Base-by-base conservation (phyloP, 2,113 vertebrate species). In the Thunnus thynnus region DNA sequence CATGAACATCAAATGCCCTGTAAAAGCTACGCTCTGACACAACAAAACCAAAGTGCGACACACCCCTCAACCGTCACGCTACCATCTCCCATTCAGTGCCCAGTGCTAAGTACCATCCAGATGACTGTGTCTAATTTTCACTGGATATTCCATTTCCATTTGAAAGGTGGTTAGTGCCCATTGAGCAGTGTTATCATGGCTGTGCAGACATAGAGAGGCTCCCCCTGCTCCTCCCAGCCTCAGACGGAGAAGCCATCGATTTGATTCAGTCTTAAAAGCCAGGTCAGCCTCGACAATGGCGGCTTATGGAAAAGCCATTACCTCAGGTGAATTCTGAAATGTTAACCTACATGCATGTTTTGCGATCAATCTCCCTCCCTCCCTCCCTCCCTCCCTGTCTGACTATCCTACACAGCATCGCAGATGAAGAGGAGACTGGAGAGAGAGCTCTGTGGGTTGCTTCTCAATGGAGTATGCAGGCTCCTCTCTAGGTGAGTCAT, bases 221-320 rank as follows among this genome's bases (percentile, higher is more conserved):
- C 80, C 44, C 36, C 69, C 75, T 41, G 80, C 87, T 82, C 90
- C 79, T 83, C 83, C 86, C 69, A 54, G 73, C 64, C 70, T 62
- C 76, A 73, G 83, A 88, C 70, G 32, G 83, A 83, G 75, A 74
- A 80, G 77, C 83, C 92, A 94, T 94, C 83, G 93, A 94, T 94
- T 93, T 89, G 79, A 91, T 90, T 85, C 89, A 82, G 81, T 63
- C 85, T 91, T 92, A 92, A 93, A 94, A 93, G 90, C 89, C 83
- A 70, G 76, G 78, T 84, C 84, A 84, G 87, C 68, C 88, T 92
- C 85, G 80, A 87, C 89, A 91, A 90, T 88, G 88, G 80, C 80
- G 36, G 89, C 91, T 80, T 87, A 84, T 82, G 90, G 91, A 95
- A 94, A 93, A 94, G 79, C 76, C 90, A 87, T 92, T 91, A 91